Conservation (phyloP, 2,888 invertebrate species). For the Lepeophtheirus nordmannii region DNA sequence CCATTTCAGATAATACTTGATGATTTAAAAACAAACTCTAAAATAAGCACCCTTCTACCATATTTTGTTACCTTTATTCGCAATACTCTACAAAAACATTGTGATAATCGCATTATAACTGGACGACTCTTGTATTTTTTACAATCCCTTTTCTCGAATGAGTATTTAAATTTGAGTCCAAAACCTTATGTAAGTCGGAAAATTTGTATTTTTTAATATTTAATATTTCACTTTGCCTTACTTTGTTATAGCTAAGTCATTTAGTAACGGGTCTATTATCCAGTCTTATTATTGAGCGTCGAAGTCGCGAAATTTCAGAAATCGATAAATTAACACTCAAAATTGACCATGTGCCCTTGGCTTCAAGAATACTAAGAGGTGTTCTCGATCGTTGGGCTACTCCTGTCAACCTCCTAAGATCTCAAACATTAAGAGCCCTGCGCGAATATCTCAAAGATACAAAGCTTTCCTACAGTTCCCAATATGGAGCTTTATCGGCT, state of each 20-base stretch:
- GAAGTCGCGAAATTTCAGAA: neutral
- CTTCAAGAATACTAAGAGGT: neutral
- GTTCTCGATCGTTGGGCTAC: slow-evolving; percentile 21
- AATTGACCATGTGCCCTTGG: slow-evolving; percentile 15
- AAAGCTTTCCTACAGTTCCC: neutral
- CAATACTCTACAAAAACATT: slow-evolving; percentile 13
- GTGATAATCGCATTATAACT: neutral
- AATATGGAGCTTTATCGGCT: slow-evolving; percentile 18
- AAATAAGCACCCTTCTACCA: slow-evolving; percentile 14
- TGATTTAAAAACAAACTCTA: slow-evolving; percentile 16
- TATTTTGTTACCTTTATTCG: slow-evolving; percentile 13
- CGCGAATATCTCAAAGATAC: slow-evolving; percentile 11
- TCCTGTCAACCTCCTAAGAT: slow-evolving; percentile 16
- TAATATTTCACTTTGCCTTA: too few species aligned
- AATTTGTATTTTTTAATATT: too few species aligned
- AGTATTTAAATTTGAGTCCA: slow-evolving; percentile 18
- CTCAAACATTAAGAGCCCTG: slow-evolving; percentile 19
- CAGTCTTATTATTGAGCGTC: slow-evolving; percentile 14
- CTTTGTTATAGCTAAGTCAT: slow-evolving; percentile 11
- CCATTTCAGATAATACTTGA: slow-evolving; percentile 1
- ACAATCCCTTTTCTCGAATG: slow-evolving; percentile 12
- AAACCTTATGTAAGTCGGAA: slow-evolving; percentile 21
- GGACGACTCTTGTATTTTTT: slow-evolving; percentile 10
- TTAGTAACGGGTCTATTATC: slow-evolving; percentile 21
- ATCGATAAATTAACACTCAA: neutral